Base-by-base conservation (phyloP, 2,888 invertebrate genomes). In the Sycophila texana region DNA sequence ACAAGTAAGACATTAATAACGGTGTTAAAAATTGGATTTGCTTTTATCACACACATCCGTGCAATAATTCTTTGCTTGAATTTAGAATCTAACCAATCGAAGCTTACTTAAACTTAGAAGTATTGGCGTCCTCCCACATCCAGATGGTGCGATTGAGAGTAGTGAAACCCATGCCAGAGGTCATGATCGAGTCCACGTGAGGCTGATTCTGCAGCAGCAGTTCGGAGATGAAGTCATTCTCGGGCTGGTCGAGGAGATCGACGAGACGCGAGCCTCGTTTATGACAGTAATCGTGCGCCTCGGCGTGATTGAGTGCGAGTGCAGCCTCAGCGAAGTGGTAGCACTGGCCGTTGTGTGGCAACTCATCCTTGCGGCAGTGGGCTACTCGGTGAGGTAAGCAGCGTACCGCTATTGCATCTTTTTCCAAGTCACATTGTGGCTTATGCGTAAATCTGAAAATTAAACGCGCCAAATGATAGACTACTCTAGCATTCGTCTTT, bases 141-240 rank as follows among this genome's bases (percentile, higher is more conserved):
- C 91, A 92, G 26, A 92, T 71, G 1, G 89, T 85, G 16, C 84
- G 84, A 63, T 89, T 88, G 76, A 90, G 81, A 1, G 89, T 88
- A 2, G 87, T 88, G 67, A 92, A 89, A 12, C 92, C 91, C 26
- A 92, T 86, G 18, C 92, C 92, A n/a, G 91, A 90, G 18, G 92
- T 92, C 88, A 92, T 90, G 10, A 92, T 84, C 47, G 90, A 88
- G 2, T 85, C 84, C 3, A 90, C 88, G 57, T 88, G 83, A 20
- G 91, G 90, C 75, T 90, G 83, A 26, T 76, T 85, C 51, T 88
- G 87, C 61, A 91, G 81, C 74, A 93, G 84, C 89, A 92, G 90
- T 82, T 92, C 92, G 13, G 93, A 93, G 22, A 93, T 82, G 83
- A 93, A 93, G 85, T 93, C 90, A 84, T 91, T 93, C 85, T 93